Evolutionary conservation across 1,140 invertebrate species (phyloP), one percentile per base, ranked within the genome.

Genomic region (Conus betulinus): DNA sequence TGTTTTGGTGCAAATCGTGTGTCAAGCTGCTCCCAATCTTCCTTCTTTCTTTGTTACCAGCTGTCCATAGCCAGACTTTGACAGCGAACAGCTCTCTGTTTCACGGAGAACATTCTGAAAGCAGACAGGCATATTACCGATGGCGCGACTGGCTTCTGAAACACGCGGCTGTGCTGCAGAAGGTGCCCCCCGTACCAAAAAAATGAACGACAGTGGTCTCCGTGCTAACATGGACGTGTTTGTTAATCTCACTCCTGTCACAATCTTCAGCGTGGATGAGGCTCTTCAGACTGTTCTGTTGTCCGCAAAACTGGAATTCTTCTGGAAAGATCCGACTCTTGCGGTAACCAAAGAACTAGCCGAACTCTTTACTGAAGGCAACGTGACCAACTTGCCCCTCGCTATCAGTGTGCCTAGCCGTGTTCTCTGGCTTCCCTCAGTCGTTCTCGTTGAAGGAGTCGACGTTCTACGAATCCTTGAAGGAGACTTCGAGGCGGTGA

Each of bases 161-260:
- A 5, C 76, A 51, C 17, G 7, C 76, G 39, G 76, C 76, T 25
- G n/a, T 78, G 25, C 8, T 39, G n/a, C 76, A 78, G 76, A 78
- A 78, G 76, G 76, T 78, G n/a, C 76, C 76, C 11, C 76, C 76
- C 11, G 76, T 78, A 25, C 76, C 76, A n/a, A 78, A 78, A 78
- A 78, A 23, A 78, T 39, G 25, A 51, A 27, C 17, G 71, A 74
- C 17, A 25, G 20, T 23, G 17, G 23, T 25, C 20, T 51, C 25
- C 10, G 8, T 78, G 25, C 25, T 6, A 25, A 25, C 8, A 11
- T 78, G 25, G 76, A 78, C 76, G 8, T 78, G 11, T 51, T 39
- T 17, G 11, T 51, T 5, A 6, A 11, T 8, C 25, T 78, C 27
- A 39, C 25, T 78, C 76, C 76, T 27, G n/a, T 23, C 39, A 5